These are phyloP conservation scores for Melanargia galathea DNA, from an alignment of 2,888 invertebrate species.

Conservation along the genomic window DNA sequence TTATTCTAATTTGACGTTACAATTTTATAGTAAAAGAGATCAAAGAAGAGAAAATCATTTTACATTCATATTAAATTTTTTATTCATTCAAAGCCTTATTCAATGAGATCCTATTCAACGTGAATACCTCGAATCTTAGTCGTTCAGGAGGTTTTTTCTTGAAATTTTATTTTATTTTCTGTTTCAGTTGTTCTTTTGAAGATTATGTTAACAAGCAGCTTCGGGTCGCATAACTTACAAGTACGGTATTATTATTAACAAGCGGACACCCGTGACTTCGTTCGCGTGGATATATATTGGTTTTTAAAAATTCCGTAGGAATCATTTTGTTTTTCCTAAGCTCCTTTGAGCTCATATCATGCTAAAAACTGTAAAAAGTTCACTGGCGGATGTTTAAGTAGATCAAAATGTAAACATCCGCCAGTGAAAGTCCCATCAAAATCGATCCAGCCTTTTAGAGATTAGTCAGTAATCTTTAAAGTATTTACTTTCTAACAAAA, in stretches of 20 bases:
- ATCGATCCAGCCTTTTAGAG: no score
- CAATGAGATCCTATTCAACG: constrained; percentile 19
- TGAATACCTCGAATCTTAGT: constrained; percentile 16
- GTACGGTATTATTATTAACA: background rate
- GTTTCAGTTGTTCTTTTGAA: constrained; percentile 12
- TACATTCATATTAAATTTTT: constrained; percentile 37
- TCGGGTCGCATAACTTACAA: background rate
- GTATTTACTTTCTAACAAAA: no score
- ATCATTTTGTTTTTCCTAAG: no score
- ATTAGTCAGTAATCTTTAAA: no score
- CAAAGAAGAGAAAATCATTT: constrained; percentile 36
- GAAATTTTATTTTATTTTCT: constrained; percentile 13
- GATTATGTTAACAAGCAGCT: constrained; percentile 8
- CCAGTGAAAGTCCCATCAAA: no score
- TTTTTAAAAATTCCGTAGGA: no score
- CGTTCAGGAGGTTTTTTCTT: background rate
- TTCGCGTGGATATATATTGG: no score
- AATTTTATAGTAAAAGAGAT: constrained; percentile 34
- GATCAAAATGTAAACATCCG: no score
- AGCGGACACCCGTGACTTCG: no score
- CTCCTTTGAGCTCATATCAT: no score
- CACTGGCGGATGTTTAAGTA: no score
- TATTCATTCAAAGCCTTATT: constrained; percentile 33
- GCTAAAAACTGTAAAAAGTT: no score
- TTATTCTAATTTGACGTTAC: constrained; percentile 30